Evolutionary conservation across 2,888 invertebrate species (phyloP).

Genomic region (Nymphalis c-album): DNA sequence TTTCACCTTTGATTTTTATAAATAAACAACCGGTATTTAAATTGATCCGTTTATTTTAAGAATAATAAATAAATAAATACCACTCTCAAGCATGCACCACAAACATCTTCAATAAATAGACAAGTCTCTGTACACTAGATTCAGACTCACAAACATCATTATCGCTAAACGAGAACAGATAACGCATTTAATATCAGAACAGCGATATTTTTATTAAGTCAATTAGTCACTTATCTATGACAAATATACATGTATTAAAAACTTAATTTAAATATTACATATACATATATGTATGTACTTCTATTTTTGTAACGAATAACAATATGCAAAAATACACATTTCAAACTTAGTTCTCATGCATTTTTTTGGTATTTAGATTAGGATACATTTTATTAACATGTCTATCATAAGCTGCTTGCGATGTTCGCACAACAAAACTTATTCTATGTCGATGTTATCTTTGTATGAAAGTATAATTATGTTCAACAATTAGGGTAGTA

Average conservation of each 20-base stretch:
- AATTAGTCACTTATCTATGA: not conserved
- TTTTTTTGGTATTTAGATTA: not conserved
- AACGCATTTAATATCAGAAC: conserved; percentile 22
- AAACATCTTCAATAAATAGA: conserved; percentile 54
- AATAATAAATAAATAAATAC: conserved; percentile 59
- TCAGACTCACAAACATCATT: conserved; percentile 21
- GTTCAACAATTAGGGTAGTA: too few relatives aligned
- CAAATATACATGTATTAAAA: not conserved
- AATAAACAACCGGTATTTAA: conserved; percentile 25
- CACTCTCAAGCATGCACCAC: conserved; percentile 52
- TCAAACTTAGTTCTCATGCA: not conserved
- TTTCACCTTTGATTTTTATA: not conserved
- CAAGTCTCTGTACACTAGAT: conserved; percentile 39
- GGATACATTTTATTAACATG: not conserved
- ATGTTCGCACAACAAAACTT: too few relatives aligned
- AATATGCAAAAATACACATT: conserved; percentile 15
- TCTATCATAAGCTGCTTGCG: not conserved
- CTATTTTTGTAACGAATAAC: conserved; percentile 8
- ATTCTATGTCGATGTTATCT: too few relatives aligned
- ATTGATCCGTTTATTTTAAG: conserved; percentile 44
- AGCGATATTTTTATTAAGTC: conserved; percentile 2
- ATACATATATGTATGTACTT: not conserved
- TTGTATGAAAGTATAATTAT: too few relatives aligned
- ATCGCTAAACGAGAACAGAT: conserved; percentile 34
- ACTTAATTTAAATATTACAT: not conserved